A percentile compares a stretch with the other conserved stretches of the same genome.
Conservation (phyloP, 2,888 invertebrate species). For the Hirtodrosophila cameraria region DNA sequence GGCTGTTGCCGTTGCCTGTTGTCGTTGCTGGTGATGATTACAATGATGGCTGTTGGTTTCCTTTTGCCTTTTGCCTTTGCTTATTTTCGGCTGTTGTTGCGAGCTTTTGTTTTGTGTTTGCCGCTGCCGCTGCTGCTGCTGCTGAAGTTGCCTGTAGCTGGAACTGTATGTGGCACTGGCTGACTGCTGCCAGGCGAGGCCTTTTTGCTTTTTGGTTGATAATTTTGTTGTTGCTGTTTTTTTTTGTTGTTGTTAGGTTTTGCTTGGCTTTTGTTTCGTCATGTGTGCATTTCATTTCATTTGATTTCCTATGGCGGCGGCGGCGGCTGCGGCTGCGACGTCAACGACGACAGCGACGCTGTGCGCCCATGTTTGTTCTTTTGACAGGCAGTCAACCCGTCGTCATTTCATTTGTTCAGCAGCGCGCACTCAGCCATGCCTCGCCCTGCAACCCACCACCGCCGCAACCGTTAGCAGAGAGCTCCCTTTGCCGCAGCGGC, state of each 20-base stretch:
- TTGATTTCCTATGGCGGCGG: slow-evolving; percentile 77
- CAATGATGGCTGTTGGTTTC: slow-evolving; percentile 74
- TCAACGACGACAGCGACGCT: slow-evolving; percentile 42
- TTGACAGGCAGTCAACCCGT: slow-evolving; percentile 84
- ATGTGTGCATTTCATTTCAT: slow-evolving; percentile 80
- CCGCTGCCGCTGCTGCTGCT: slow-evolving; percentile 10
- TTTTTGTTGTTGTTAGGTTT: slow-evolving; percentile 47
- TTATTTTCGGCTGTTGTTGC: slow-evolving; percentile 53
- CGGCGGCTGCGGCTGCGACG: slow-evolving; percentile 28
- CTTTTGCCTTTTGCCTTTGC: slow-evolving; percentile 61
- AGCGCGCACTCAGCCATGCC: slow-evolving; percentile 75
- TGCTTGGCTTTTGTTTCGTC: slow-evolving; percentile 76
- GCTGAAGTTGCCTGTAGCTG: slow-evolving; percentile 6
- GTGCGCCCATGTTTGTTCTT: slow-evolving; percentile 83
- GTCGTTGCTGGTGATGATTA: slow-evolving; percentile 74
- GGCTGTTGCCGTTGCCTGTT: slow-evolving; percentile 30
- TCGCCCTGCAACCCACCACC: slow-evolving; percentile 52
- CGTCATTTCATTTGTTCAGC: slow-evolving; percentile 83
- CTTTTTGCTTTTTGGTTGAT: slow-evolving; percentile 71
- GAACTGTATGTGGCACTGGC: slow-evolving; percentile 25
- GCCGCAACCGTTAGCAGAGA: slow-evolving; percentile 55
- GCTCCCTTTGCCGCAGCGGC: slow-evolving; percentile 19
- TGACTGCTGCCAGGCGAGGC: slow-evolving; percentile 51
- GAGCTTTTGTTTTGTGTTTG: slow-evolving; percentile 66
- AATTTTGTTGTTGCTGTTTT: slow-evolving; percentile 55